Percentiles rank a stretch among this genome's conserved stretches.
Conservation (phyloP, 2,113 vertebrate species). For the Polypterus bichir region DNA sequence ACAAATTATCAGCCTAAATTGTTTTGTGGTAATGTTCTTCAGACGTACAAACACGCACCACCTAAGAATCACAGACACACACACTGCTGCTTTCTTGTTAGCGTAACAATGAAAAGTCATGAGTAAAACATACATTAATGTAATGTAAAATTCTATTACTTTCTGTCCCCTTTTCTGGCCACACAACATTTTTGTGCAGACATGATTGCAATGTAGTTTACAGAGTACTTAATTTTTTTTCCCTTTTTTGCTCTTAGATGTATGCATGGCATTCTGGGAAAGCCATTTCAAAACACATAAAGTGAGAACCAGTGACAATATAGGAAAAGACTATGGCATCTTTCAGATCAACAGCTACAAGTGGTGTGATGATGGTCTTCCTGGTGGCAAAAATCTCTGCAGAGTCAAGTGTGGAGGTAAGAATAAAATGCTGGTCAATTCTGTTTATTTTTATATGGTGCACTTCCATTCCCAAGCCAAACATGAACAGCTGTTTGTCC, state of each 20-base stretch:
- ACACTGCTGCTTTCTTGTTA: no score
- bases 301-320: constrained; percentile 14
- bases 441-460: background rate
- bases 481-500: background rate
- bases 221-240: background rate
- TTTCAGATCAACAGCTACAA: constrained; percentile 30
- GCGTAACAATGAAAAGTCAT: no score
- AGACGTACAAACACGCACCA: no score
- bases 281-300: constrained; percentile 20
- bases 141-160: no score
- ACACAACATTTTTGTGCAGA: no score
- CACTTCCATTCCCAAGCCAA: background rate
- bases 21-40: no score
- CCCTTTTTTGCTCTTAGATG: constrained; percentile 12
- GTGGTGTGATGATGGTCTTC: constrained; percentile 24
- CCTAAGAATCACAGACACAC: no score
- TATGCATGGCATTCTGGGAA: constrained; percentile 26
- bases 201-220: background rate
- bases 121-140: no score
- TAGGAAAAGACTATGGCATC: constrained; percentile 27
- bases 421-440: background rate
- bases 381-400: constrained; percentile 15
- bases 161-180: no score
- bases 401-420: background rate
- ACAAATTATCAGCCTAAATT: no score